Evolutionary conservation across 2,797 vertebrate species (phyloP).

Genomic region (Synanceia verrucosa): DNA sequence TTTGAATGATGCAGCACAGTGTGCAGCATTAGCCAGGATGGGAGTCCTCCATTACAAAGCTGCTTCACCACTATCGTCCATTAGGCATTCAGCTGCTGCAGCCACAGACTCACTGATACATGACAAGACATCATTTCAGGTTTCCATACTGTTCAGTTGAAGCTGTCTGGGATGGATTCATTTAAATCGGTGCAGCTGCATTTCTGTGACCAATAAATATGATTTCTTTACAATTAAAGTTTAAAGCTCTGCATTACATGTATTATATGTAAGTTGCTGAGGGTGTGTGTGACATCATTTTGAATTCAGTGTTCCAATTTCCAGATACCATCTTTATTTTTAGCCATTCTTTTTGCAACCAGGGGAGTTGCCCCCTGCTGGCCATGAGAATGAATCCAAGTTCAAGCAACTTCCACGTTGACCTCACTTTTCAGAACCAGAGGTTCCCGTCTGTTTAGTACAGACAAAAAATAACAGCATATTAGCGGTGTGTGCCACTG

Average conservation of each 20-base stretch:
- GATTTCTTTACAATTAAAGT: too few species aligned
- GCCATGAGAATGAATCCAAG: too few species aligned
- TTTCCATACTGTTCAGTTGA: not conserved
- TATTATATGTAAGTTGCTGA: not conserved
- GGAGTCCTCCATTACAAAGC: constrained; percentile 15
- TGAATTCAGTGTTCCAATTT: not conserved
- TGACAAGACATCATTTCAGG: not conserved
- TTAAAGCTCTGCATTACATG: not conserved
- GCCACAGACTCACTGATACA: not conserved
- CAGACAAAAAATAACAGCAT: too few species aligned
- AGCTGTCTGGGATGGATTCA: not conserved
- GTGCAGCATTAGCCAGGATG: not conserved
- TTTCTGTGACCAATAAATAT: not conserved
- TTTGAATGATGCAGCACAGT: not conserved
- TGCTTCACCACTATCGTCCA: constrained; percentile 8
- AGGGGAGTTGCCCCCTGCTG: too few species aligned
- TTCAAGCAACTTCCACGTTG: too few species aligned
- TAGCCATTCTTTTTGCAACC: too few species aligned
- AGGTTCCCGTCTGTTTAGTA: too few species aligned
- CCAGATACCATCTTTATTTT: too few species aligned
- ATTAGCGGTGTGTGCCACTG: too few species aligned
- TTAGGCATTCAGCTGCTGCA: constrained; percentile 11
- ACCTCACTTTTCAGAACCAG: too few species aligned
- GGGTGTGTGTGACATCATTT: not conserved
- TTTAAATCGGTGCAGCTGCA: not conserved